phyloP scores from a whole-genome alignment of 2,797 vertebrate genomes.

The Alosa sapidissima region DNA sequence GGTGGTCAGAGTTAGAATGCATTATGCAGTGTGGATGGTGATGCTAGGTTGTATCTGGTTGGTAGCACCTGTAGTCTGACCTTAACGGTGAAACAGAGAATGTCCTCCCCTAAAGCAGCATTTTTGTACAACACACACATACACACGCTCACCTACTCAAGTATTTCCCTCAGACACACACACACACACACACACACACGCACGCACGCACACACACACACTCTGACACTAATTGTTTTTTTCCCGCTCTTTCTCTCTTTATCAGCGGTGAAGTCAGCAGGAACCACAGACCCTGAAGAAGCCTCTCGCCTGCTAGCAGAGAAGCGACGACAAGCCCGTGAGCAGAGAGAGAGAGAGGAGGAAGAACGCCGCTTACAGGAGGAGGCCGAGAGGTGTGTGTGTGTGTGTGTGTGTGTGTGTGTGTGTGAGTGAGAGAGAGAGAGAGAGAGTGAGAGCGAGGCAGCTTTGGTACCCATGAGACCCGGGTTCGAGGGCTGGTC shows the following conservation, averaged over 20 bases:
- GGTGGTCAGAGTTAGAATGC: too few species aligned
- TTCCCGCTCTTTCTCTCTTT: neutral
- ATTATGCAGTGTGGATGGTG: too few species aligned
- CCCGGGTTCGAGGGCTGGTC: too few species aligned
- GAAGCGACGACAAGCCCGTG: conserved; percentile 88
- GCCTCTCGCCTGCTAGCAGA: conserved; percentile 89
- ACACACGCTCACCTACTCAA: neutral
- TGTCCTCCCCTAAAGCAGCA: too few species aligned
- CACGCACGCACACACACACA: neutral
- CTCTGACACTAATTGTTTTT: neutral
- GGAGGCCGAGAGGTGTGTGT: conserved; percentile 84
- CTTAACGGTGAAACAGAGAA: too few species aligned
- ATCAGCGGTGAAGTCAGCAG: conserved; percentile 67
- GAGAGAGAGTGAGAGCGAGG: neutral
- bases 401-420: neutral
- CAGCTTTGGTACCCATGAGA: too few species aligned
- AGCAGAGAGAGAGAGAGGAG: conserved; percentile 90
- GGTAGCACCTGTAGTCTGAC: too few species aligned
- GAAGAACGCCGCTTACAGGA: conserved; percentile 82
- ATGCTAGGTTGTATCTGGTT: too few species aligned
- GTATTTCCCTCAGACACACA: neutral
- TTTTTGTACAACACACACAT: neutral
- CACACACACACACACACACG: neutral
- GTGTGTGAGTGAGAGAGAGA: neutral
- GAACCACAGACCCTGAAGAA: conserved; percentile 91